A percentile compares a stretch with the other conserved stretches of the same genome.
phyloP scores from a whole-genome alignment of 2,113 vertebrate genomes.

The Seriola quinqueradiata region DNA sequence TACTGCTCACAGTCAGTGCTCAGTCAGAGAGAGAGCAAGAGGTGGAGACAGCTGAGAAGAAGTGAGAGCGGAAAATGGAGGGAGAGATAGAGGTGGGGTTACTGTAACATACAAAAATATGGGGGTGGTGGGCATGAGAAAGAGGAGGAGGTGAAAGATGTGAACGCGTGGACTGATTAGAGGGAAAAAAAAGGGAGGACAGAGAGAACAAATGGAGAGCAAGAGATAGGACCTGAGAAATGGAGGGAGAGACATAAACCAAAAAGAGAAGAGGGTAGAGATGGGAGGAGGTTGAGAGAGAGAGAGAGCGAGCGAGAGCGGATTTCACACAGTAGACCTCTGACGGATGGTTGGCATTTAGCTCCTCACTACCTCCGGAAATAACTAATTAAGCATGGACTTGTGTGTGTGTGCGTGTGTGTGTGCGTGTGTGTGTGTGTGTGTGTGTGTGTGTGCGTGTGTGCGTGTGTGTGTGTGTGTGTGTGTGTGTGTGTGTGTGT shows the following conservation, averaged over 20 bases:
- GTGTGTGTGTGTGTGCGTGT: slow-evolving; percentile 31
- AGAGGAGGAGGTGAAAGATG: slow-evolving; percentile 5
- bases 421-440: slow-evolving; percentile 32
- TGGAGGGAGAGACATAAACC: not conserved
- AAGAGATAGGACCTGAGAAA: not conserved
- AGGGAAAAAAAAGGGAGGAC: not conserved
- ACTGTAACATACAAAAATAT: slow-evolving; percentile 1
- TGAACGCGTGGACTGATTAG: not conserved
- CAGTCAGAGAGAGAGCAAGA: slow-evolving; percentile 24
- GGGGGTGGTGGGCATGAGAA: not conserved
- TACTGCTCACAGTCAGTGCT: slow-evolving; percentile 63
- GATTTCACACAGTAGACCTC: slow-evolving; percentile 53
- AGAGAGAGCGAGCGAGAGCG: not conserved
- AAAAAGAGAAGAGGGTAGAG: slow-evolving; percentile 4
- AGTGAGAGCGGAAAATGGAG: not conserved
- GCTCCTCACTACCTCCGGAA: slow-evolving; percentile 64
- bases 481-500: slow-evolving; percentile 34
- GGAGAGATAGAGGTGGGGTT: not conserved
- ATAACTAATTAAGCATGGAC: slow-evolving; percentile 74
- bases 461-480: slow-evolving; percentile 32
- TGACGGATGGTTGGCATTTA: slow-evolving; percentile 80
- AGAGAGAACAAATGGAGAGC: slow-evolving; percentile 10
- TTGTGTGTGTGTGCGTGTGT: slow-evolving; percentile 47
- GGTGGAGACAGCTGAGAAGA: not conserved
- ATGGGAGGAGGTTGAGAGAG: slow-evolving; percentile 32